Evolutionary conservation across 1,140 invertebrate genomes (phyloP).

Genomic region (Aplysia californica): DNA sequence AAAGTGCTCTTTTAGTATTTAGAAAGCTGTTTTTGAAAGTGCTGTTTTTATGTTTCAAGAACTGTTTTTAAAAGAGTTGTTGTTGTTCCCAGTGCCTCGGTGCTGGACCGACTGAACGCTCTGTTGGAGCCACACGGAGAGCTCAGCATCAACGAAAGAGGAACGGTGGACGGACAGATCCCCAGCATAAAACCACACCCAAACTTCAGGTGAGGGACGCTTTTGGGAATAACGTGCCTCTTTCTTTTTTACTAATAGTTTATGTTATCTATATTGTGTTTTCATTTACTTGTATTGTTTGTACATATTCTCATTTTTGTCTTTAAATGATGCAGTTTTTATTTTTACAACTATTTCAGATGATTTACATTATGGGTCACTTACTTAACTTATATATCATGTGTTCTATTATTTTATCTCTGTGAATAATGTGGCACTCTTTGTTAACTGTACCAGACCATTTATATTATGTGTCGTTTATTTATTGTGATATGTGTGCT

Average conservation of each 20-base stretch:
- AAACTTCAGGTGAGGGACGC: conserved; percentile 79
- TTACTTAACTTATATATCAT: not conserved
- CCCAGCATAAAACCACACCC: conserved; percentile 85
- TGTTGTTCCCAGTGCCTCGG: conserved; percentile 84
- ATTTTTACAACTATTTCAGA: not conserved
- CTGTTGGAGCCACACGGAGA: conserved; percentile 93
- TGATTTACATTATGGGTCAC: not conserved
- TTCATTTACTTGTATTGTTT: not conserved
- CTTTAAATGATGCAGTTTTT: not conserved
- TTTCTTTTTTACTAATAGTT: not conserved
- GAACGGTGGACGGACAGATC: conserved; percentile 78
- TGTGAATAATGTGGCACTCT: too few relatives aligned
- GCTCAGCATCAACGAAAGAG: conserved; percentile 91
- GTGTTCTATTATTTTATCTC: too few relatives aligned
- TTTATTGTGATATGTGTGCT: too few relatives aligned
- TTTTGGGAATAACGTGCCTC: not conserved
- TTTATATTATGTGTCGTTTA: too few relatives aligned
- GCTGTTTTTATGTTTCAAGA: too few relatives aligned
- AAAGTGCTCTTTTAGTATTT: too few relatives aligned
- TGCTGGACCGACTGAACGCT: conserved; percentile 95
- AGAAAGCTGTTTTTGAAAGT: too few relatives aligned
- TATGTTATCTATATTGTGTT: not conserved
- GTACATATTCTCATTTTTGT: not conserved
- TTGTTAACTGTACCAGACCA: too few relatives aligned
- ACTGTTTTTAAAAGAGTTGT: too few relatives aligned